Percentiles rank a stretch among this genome's conserved stretches.
These are phyloP conservation scores for Pachliopta kotzebuea DNA, from an alignment of 2,888 invertebrate species.

Conservation along the genomic window DNA sequence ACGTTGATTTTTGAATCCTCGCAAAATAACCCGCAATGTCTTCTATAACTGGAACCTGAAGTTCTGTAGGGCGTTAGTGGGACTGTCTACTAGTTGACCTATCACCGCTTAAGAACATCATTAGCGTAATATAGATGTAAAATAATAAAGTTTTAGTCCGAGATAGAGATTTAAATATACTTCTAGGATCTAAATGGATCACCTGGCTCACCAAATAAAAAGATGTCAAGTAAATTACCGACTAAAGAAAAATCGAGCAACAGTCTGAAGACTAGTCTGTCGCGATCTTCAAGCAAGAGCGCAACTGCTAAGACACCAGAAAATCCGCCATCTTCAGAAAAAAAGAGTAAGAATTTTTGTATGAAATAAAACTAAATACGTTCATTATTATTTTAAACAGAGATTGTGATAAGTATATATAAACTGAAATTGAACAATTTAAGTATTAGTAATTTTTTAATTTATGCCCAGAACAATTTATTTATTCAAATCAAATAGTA, in stretches of 20 bases:
- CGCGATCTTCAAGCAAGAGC: slow-evolving; percentile 82
- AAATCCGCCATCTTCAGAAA: slow-evolving; percentile 75
- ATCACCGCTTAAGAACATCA: no score
- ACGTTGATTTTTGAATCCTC: no score
- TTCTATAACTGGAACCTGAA: no score
- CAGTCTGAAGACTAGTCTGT: slow-evolving; percentile 73
- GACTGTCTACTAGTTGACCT: no score
- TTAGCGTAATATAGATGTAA: no score
- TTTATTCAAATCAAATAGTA: neutral
- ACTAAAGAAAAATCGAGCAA: slow-evolving; percentile 72
- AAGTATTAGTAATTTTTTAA: no score
- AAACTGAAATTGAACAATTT: no score
- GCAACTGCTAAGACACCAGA: slow-evolving; percentile 87
- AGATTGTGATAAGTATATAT: neutral
- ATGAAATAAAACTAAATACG: no score
- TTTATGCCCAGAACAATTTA: neutral
- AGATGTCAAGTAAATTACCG: slow-evolving; percentile 81
- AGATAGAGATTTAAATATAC: slow-evolving; percentile 7
- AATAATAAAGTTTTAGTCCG: neutral
- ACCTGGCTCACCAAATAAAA: slow-evolving; percentile 87
- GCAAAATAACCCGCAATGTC: no score
- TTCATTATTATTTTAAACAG: no score
- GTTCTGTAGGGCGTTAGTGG: no score
- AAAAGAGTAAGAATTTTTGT: slow-evolving; percentile 83
- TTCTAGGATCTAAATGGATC: slow-evolving; percentile 84